Evolutionary conservation across 2,888 invertebrate species (phyloP), one percentile per base, ranked within the genome.

Genomic region (Pristionchus arcanus): DNA sequence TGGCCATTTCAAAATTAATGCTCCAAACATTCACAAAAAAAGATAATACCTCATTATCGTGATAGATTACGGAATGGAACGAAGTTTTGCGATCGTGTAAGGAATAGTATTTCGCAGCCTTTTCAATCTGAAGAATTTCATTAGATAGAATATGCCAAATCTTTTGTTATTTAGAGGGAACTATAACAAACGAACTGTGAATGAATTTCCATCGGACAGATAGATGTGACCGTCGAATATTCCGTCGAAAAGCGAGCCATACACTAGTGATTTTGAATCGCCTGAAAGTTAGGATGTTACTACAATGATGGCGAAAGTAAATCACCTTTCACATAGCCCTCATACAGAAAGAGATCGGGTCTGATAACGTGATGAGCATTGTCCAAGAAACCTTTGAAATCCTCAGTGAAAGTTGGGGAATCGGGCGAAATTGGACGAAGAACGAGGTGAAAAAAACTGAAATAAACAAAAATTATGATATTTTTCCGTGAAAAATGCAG

Each of bases 221-320:
- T 66, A n/a, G 21, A 66, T 66, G 66, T 66, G 66, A n/a, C 66
- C 66, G 11, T 66, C 66, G 66, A 66, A 66, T 21, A 66, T n/a
- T n/a, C 66, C n/a, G 66, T 66, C 66, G 21, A 66, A n/a, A n/a
- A 66, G n/a, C 9, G 66, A 66, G 3, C 66, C 66, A 11, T 66
- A 66, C 2, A 66, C 66, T 9, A 25, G 4, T n/a, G 66, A 66
- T 9, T 66, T n/a, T 11, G 21, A 2, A 66, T 66, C 66, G 1
- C 66, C 66, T 66, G 21, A 66, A 21, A 11, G 21, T 66, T 21
- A 66, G 66, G 5, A n/a, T n/a, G n/a, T n/a, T n/a, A n/a, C n/a
- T n/a, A n/a, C n/a, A n/a, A n/a, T n/a, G n/a, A n/a, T n/a, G n/a
- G n/a, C n/a, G n/a, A n/a, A n/a, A n/a, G n/a, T n/a, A n/a, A n/a